Base-by-base conservation (phyloP, 2,797 vertebrate species). In the Halcyon smyrnensis region DNA sequence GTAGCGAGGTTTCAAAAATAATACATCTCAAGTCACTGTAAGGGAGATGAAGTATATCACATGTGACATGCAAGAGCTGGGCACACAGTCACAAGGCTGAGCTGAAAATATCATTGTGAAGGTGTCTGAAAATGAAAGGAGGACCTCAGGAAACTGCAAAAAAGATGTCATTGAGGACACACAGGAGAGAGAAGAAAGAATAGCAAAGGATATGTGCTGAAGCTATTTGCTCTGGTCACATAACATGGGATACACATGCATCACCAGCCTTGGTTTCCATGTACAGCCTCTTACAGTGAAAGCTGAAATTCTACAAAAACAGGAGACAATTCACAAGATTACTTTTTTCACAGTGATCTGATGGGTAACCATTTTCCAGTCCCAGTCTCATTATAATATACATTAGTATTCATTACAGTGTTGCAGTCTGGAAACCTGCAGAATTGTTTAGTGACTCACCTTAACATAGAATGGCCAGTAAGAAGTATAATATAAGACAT, bases 1-100 rank as follows among this genome's bases (percentile, higher is more conserved):
- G 86, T 73, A 67, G 74, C 5, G 46, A 95, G 46, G 54, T 84
- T 95, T 95, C 92, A 96, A 95, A 95, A 95, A 76, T 69, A 93
- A 84, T 62, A 45, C 28, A 73, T 82, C 70, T 91, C 69, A 84
- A 89, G 50, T 78, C 80, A 48, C 94, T 93, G 18, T 17, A 92
- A 82, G 28, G 77, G 83, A 95, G 86, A 88, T 75, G 41, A 95
- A 96, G 41, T 78, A 43, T 43, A 95, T 86, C 64, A 54, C 50
- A 82, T 43, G 50, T 84, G 95, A 93, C 92, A 67, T 59, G n/a
- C 59, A 76, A 84, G 88, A 82, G 63, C 51, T 87, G 83, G 46
- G 90, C 83, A 59, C 18, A 54, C 14, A 81, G 37, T 93, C 88
- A 75, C 41, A 74, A 70, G 63, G 34, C 46, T 89, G 56, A 84